phyloP scores from a whole-genome alignment of 1,140 invertebrate species.

The Dreissena polymorpha region DNA sequence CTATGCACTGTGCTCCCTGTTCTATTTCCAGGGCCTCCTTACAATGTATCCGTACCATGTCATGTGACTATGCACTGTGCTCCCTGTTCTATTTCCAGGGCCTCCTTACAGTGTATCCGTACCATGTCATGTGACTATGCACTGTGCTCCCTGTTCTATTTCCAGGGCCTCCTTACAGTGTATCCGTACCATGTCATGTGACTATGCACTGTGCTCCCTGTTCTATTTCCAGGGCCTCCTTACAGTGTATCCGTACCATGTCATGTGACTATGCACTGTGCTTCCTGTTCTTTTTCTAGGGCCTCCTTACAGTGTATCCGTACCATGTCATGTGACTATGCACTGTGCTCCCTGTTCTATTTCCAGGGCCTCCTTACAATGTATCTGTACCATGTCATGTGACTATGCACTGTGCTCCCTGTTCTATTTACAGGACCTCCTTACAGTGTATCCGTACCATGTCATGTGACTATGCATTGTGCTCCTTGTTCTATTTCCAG shows the following conservation, averaged over 20 bases:
- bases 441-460: constrained; percentile 87
- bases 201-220: constrained; percentile 81
- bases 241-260: constrained; percentile 86
- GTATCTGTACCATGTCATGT: constrained; percentile 84
- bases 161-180: constrained; percentile 87
- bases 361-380: constrained; percentile 86
- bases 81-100: constrained; percentile 78
- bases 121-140: constrained; percentile 83
- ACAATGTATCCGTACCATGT: constrained; percentile 85
- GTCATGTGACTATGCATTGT: constrained; percentile 83
- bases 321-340: constrained; percentile 83
- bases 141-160: background rate
- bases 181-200: constrained; percentile 83
- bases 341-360: background rate
- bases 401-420: constrained; percentile 81
- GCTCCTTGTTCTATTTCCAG: constrained; percentile 77
- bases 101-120: constrained; percentile 89
- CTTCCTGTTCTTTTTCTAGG: constrained; percentile 79
- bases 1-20: constrained; percentile 78
- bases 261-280: constrained; percentile 83
- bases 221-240: constrained; percentile 82
- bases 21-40: constrained; percentile 84
- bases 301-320: constrained; percentile 89
- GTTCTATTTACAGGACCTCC: constrained; percentile 82
- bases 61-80: constrained; percentile 83